Evolutionary conservation across 2,888 invertebrate genomes (phyloP), one percentile per base, ranked within the genome.

Genomic region (Orgyia antiqua): DNA sequence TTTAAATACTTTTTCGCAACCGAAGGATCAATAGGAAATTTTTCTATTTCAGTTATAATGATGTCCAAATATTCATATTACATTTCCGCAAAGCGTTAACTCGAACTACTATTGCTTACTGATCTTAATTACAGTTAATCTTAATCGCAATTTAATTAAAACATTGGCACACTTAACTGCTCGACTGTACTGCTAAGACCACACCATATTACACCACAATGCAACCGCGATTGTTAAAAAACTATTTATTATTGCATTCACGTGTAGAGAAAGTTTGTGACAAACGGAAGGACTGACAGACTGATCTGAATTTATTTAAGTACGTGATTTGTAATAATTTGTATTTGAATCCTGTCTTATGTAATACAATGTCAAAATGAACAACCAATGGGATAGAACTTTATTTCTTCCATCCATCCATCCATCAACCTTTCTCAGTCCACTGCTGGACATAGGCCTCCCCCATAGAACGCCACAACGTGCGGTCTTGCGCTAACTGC

Each of bases 231-330:
- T 45, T 42, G 48, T 45, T 39, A 46, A 42, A n/a, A 30, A 42
- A 46, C 29, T 10, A 18, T 34, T 50, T 39, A 39, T 25, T 39
- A 82, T 72, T 73, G 62, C 71, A 58, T 55, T 66, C 84, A 78
- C 80, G 82, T 62, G 42, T 45, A 68, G 68, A 73, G 84, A 83
- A 83, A 83, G 82, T 59, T 61, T 51, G 58, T 46, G 52, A 60
- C 66, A 62, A 67, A 69, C 76, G 76, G 72, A 77, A 68, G 68
- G 68, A 72, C 63, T 42, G 45, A 51, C 57, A 24, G 50, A 57
- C 51, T 47, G 52, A 68, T 61, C 60, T 59, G 46, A 45, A 35
- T 52, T 42, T 33, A 5, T 27, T 12, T 56, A 39, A 45, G 56
- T 62, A 75, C 75, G 72, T 75, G 77, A 62, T 61, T 58, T 43